Evolutionary conservation across 2,113 vertebrate genomes (phyloP).

Genomic region (Caranx ignobilis): DNA sequence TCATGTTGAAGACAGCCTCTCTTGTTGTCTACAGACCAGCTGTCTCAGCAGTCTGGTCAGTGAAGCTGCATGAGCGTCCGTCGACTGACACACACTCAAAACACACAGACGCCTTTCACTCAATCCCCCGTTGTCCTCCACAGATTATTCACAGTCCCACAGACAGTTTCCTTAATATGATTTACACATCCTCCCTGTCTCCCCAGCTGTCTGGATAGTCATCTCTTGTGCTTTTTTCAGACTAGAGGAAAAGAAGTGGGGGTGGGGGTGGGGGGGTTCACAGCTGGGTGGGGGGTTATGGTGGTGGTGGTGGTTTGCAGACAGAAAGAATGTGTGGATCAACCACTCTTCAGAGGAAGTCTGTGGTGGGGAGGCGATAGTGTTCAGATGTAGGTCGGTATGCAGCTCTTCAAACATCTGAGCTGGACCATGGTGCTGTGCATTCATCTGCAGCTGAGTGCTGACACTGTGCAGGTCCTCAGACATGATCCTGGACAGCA

Average conservation of each 20-base stretch:
- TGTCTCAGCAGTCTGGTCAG: slow-evolving; percentile 65
- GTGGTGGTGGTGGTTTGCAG: background rate
- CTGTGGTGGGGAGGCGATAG: slow-evolving; percentile 31
- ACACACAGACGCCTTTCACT: slow-evolving; percentile 17
- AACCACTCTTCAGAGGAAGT: slow-evolving; percentile 35
- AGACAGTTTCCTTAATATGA: slow-evolving; percentile 61
- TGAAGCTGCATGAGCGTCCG: slow-evolving; percentile 44
- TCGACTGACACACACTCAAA: slow-evolving; percentile 32
- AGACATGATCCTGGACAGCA: slow-evolving; percentile 1
- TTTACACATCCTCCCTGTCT: slow-evolving; percentile 54
- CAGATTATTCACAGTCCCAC: slow-evolving; percentile 24
- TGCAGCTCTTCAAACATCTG: background rate
- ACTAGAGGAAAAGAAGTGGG: background rate
- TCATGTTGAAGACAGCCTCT: slow-evolving; percentile 53
- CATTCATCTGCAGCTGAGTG: background rate
- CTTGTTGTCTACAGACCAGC: slow-evolving; percentile 58
- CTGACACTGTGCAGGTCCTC: slow-evolving; percentile 30
- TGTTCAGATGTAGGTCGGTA: slow-evolving; percentile 9
- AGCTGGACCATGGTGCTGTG: background rate
- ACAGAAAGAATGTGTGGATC: slow-evolving; percentile 32
- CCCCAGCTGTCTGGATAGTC: slow-evolving; percentile 61
- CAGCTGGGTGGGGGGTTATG: background rate
- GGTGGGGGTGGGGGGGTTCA: background rate
- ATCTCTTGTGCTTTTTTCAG: slow-evolving; percentile 20
- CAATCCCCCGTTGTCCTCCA: slow-evolving; percentile 30